Conservation (phyloP, 1,140 invertebrate genomes). For the Brachionus asplanchnoidis region DNA sequence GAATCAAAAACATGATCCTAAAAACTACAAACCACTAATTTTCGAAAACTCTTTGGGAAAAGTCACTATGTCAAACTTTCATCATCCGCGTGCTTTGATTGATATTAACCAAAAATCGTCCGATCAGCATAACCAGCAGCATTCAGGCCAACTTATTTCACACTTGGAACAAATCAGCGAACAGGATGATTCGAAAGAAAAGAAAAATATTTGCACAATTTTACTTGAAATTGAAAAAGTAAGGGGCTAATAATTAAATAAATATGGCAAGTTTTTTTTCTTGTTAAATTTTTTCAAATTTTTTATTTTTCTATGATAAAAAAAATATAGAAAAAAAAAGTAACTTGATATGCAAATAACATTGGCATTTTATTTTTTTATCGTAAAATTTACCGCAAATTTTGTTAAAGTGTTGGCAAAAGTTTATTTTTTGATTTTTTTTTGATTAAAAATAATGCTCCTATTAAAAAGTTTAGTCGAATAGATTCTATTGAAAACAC, state of each 20-base stretch:
- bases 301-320: too few relatives aligned
- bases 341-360: too few relatives aligned
- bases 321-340: too few relatives aligned
- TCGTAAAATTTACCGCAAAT: too few relatives aligned
- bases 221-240: slow-evolving; percentile 70
- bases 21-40: slow-evolving; percentile 58
- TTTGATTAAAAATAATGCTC: too few relatives aligned
- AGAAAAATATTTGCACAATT: slow-evolving; percentile 67
- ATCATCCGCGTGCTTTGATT: slow-evolving; percentile 84
- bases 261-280: not conserved
- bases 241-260: not conserved
- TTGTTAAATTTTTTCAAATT: not conserved
- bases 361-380: too few relatives aligned
- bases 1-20: slow-evolving; percentile 51
- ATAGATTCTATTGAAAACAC: too few relatives aligned
- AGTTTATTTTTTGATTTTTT: too few relatives aligned
- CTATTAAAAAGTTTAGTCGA: too few relatives aligned
- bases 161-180: slow-evolving; percentile 43
- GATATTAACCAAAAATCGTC: slow-evolving; percentile 67
- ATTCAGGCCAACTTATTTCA: slow-evolving; percentile 45
- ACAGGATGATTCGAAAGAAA: slow-evolving; percentile 51
- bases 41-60: slow-evolving; percentile 88
- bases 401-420: too few relatives aligned
- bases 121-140: slow-evolving; percentile 41
- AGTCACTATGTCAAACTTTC: slow-evolving; percentile 63